Evolutionary conservation across 2,113 vertebrate genomes (phyloP), one percentile per base, ranked within the genome.

Genomic region (Numida meleagris): DNA sequence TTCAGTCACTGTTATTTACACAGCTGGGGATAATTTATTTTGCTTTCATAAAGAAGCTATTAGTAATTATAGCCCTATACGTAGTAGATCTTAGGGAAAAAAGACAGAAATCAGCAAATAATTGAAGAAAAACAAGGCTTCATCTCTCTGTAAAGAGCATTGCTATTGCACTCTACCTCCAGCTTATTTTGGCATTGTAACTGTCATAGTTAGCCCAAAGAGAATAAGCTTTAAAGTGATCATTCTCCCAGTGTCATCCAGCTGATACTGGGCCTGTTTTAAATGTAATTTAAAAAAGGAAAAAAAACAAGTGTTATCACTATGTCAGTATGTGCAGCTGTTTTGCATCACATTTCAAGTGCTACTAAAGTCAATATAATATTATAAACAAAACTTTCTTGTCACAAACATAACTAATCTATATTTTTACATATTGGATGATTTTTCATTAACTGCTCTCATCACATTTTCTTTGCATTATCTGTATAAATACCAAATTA

Each of bases 21-120:
- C 50, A 81, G 55, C 27, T 74, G 24, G 45, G 61, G 17, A 45
- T 43, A 48, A 61, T 80, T 75, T 55, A 86, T 81, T 93, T 93
- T 74, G 14, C 42, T 95, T 83, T 90, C 59, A 77, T 71, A 82
- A 77, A 18, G 16, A 80, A 74, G 16, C 40, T 77, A 58, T 83
- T 62, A 67, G 34, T 24, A 91, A 81, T 80, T 90, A 66, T 31
- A 83, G 4, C 29, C 77, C 25, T 63, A 46, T 58, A 80, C 19
- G 27, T 33, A 76, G 42, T 34, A 86, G 58, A 94, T 48, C 19
- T 70, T 58, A 9, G 11, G 9, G 20, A 19, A 6, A 76, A 65
- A 72, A 72, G 88, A 67, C 8, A 88, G 7, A 68, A 73, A 91
- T 55, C 10, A 67, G 81, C 51, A 89, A 79, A 36, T 23, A 76